These are phyloP conservation scores for Globia sparganii DNA, from an alignment of 2,888 invertebrate genomes.

Conservation along the genomic window DNA sequence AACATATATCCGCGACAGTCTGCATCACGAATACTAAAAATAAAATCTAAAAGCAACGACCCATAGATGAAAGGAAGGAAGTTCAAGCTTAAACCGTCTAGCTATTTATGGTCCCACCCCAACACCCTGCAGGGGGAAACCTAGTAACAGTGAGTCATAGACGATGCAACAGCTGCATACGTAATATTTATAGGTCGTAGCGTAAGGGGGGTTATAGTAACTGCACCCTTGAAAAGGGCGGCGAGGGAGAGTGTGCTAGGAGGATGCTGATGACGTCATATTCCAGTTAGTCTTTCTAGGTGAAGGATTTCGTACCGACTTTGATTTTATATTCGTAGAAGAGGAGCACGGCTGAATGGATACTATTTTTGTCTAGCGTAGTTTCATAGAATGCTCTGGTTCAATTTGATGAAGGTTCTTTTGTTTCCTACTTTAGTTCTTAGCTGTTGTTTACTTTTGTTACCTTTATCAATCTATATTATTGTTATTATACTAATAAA, in stretches of 20 bases:
- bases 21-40: background rate
- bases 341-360: background rate
- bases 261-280: conserved; percentile 18
- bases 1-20: no score
- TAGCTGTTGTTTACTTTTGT: background rate
- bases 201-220: conserved; percentile 30
- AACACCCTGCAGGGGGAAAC: background rate
- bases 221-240: conserved; percentile 32
- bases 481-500: no score
- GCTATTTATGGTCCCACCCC: conserved; percentile 30
- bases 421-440: background rate
- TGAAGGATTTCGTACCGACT: conserved; percentile 5
- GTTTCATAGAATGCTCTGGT: background rate
- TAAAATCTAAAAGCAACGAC: background rate
- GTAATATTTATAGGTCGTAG: conserved; percentile 32
- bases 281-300: conserved; percentile 11
- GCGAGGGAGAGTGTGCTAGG: conserved; percentile 22
- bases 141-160: conserved; percentile 45
- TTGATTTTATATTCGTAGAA: background rate
- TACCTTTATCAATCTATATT: background rate
- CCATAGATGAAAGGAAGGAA: background rate
- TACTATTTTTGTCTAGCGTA: background rate
- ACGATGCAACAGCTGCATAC: conserved; percentile 48
- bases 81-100: background rate
- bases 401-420: background rate